Conservation (phyloP, 1,140 invertebrate species). For the Rhyacophila brunnea region DNA sequence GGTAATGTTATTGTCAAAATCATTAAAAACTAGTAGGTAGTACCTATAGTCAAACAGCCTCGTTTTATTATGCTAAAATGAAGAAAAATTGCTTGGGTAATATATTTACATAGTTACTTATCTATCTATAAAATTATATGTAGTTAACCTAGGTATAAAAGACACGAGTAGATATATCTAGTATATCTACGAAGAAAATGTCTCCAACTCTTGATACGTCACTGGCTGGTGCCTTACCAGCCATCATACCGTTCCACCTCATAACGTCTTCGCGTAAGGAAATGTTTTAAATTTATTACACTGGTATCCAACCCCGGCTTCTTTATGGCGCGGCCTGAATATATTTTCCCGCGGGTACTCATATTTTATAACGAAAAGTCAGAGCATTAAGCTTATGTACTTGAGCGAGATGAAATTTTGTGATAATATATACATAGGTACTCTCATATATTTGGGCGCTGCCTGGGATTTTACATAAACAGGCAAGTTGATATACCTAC, state of each 20-base stretch:
- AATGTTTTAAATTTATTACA: constrained; percentile 33
- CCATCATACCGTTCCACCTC: constrained; percentile 22
- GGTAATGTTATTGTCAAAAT: too few species aligned
- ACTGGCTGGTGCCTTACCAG: neutral
- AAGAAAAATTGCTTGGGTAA: too few species aligned
- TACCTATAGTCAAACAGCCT: too few species aligned
- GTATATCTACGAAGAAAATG: too few species aligned
- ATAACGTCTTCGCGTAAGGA: constrained; percentile 31
- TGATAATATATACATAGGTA: constrained; percentile 12
- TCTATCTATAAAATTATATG: neutral
- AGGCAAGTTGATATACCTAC: too few species aligned
- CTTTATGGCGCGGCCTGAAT: constrained; percentile 26
- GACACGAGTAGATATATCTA: too few species aligned
- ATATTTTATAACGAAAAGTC: constrained; percentile 29
- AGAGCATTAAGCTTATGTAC: constrained; percentile 19
- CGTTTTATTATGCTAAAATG: too few species aligned
- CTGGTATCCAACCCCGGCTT: constrained; percentile 3
- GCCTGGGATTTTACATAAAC: neutral
- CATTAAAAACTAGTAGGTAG: too few species aligned
- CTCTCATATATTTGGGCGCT: neutral
- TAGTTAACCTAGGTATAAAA: neutral
- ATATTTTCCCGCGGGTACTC: neutral
- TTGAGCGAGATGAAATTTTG: constrained; percentile 25
- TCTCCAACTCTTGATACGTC: too few species aligned
- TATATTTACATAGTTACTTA: too few species aligned